Evolutionary conservation across 2,113 vertebrate genomes (phyloP).

Genomic region (Amblyopsis rosae): DNA sequence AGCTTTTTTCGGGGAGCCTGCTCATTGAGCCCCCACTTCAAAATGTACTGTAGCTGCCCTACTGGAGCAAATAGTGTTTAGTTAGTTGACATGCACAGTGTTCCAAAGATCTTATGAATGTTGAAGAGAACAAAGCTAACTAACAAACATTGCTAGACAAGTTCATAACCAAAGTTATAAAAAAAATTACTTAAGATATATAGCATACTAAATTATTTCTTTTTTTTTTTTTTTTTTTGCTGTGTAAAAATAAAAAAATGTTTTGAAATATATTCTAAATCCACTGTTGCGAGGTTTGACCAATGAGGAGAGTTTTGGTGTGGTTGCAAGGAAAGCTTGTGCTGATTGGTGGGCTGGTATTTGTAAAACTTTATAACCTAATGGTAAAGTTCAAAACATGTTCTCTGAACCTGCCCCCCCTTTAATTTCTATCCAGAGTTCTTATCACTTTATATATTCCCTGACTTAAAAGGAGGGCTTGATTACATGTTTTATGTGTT

Average conservation of each 20-base stretch:
- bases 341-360: slow-evolving; percentile 80
- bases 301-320: slow-evolving; percentile 62
- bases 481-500: slow-evolving; percentile 79
- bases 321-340: slow-evolving; percentile 77
- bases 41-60: slow-evolving; percentile 74
- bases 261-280: slow-evolving; percentile 74
- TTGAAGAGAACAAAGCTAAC: slow-evolving; percentile 74
- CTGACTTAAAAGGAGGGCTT: slow-evolving; percentile 66
- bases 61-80: slow-evolving; percentile 66
- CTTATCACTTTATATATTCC: slow-evolving; percentile 79
- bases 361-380: slow-evolving; percentile 61
- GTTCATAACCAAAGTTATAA: slow-evolving; percentile 80
- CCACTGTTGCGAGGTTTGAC: slow-evolving; percentile 63
- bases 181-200: slow-evolving; percentile 77
- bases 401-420: slow-evolving; percentile 51
- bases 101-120: slow-evolving; percentile 81
- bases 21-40: slow-evolving; percentile 64
- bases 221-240: slow-evolving; percentile 69
- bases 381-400: slow-evolving; percentile 59
- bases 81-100: slow-evolving; percentile 72
- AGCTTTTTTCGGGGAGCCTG: slow-evolving; percentile 65
- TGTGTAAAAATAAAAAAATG: slow-evolving; percentile 66
- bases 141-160: slow-evolving; percentile 79
- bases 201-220: slow-evolving; percentile 81
- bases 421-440: slow-evolving; percentile 73